Evolutionary conservation across 2,888 invertebrate genomes (phyloP).

Genomic region (Troglohyphantes excavatus): DNA sequence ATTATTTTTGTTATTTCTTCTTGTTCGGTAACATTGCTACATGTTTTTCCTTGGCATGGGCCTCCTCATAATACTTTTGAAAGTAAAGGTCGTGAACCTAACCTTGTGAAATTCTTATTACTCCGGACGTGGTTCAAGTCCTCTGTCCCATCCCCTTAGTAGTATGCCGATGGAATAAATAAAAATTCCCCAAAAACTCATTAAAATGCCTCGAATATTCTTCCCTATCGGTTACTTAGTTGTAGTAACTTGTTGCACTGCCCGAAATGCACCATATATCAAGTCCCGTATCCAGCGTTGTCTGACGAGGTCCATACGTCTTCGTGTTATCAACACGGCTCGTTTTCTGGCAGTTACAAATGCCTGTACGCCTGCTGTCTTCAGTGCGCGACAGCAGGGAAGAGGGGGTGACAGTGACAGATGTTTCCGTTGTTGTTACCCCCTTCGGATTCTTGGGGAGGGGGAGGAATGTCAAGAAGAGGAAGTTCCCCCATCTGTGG

Average conservation of each 20-base stretch:
- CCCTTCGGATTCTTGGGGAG: too few species aligned
- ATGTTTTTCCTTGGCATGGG: too few species aligned
- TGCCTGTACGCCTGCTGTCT: conserved; percentile 14
- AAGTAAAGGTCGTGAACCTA: too few species aligned
- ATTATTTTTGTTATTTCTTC: too few species aligned
- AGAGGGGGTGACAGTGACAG: conserved; percentile 55
- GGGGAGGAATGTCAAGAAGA: conserved; percentile 23
- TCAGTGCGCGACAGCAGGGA: background rate
- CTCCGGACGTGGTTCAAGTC: too few species aligned
- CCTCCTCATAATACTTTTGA: too few species aligned
- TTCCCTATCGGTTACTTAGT: conserved; percentile 23
- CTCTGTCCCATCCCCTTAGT: too few species aligned
- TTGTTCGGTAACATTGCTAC: too few species aligned
- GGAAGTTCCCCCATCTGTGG: conserved; percentile 33
- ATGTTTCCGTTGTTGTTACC: conserved; percentile 53
- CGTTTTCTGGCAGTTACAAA: conserved; percentile 19
- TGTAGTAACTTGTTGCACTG: background rate
- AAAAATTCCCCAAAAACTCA: background rate
- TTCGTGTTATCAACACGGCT: conserved; percentile 19
- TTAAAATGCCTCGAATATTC: background rate
- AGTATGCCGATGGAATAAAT: too few species aligned
- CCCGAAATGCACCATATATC: conserved; percentile 7
- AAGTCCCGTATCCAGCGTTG: conserved; percentile 10
- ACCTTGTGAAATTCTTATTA: too few species aligned
- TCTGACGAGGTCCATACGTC: conserved; percentile 16